Conservation (phyloP, 2,797 vertebrate species). For the Oreochromis mossambicus region DNA sequence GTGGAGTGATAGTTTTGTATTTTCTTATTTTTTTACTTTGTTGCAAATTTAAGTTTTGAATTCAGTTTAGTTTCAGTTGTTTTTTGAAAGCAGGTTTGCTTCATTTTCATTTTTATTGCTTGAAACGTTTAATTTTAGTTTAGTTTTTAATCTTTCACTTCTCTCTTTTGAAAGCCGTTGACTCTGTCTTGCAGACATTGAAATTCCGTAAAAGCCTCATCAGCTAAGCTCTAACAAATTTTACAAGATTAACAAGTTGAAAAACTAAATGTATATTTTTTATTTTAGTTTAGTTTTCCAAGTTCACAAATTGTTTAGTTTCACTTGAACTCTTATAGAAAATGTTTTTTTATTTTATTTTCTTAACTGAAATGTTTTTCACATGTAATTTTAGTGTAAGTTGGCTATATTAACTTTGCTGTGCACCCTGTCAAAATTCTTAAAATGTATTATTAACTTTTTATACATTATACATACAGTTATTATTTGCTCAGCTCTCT, state of each 20-base stretch:
- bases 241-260: neutral
- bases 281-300: rapidly evolving
- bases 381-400: neutral
- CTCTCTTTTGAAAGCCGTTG: neutral
- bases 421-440: neutral
- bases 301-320: neutral
- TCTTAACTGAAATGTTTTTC: neutral
- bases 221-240: neutral
- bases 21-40: neutral
- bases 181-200: neutral
- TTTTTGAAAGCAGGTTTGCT: neutral
- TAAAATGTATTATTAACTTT: neutral
- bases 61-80: neutral
- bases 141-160: neutral
- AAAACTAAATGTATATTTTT: neutral
- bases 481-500: neutral
- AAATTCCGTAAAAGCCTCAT: neutral
- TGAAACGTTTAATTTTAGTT: neutral
- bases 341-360: neutral
- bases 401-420: rapidly evolving
- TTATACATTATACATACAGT: neutral
- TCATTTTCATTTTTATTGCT: rapidly evolving
- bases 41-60: neutral
- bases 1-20: neutral
- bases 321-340: neutral